Evolutionary conservation across 2,797 vertebrate species (phyloP), one percentile per base, ranked within the genome.

Genomic region (Calcarius lapponicus): DNA sequence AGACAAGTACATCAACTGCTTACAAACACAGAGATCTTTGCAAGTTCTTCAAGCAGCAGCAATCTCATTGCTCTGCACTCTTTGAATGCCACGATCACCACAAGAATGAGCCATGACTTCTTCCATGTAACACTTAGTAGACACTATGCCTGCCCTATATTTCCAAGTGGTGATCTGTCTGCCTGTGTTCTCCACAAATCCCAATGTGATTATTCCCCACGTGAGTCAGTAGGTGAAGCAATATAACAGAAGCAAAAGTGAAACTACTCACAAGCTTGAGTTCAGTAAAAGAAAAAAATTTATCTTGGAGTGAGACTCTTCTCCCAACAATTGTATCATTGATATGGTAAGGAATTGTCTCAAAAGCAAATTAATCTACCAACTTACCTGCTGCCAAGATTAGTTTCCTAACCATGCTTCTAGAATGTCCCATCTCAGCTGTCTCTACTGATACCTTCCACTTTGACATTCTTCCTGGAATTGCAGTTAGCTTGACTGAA

Each of bases 201-300:
- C 28, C 14, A 50, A 2, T 3, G 21, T 0, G 0, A 76, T 51
- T 80, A 56, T n/a, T 86, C 29, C 79, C 36, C 54, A 34, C 4
- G 3, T 70, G 38, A 67, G 17, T 36, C 53, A 66, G 32, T 25
- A 81, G 21, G 22, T 60, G 51, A 90, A 83, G 34, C 22, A 90
- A 78, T 12, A 57, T 10, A 40, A 47, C 18, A 51, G 31, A 91
- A 76, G 24, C 5, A 73, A 80, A 90, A 66, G 22, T 45, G n/a
- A 76, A 89, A 25, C 11, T 72, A 60, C 19, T 29, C 32, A 60
- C 20, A 88, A 64, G 32, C 13, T 10, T 51, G 14, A 66, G 3
- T 56, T 69, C 48, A 56, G 13, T 32, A 91, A 69, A 79, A 58
- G 22, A 58, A 58, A 86, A 85, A 81, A 53, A n/a, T 36, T 6